These are phyloP conservation scores for Percina caprodes DNA, from an alignment of 2,113 vertebrate genomes.

Conservation along the genomic window DNA sequence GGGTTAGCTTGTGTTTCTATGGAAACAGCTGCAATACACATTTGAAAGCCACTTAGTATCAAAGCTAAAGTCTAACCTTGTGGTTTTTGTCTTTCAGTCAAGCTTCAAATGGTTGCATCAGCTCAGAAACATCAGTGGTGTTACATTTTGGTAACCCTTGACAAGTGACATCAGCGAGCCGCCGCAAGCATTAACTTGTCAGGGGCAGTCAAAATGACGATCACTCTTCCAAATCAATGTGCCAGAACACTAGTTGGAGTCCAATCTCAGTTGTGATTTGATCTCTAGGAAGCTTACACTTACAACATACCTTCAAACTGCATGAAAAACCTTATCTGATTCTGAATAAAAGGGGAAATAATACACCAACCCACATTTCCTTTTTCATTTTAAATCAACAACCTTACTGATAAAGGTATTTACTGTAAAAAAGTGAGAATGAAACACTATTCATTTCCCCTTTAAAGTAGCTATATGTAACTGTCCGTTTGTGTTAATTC, in stretches of 20 bases:
- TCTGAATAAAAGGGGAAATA: not conserved
- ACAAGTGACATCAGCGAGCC: conserved; percentile 46
- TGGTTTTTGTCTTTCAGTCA: not conserved
- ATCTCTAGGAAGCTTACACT: not conserved
- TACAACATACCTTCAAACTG: not conserved
- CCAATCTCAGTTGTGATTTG: not conserved
- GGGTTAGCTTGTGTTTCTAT: not conserved
- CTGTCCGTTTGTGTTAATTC: too few species aligned
- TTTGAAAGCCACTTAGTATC: not conserved
- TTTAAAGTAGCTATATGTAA: too few species aligned
- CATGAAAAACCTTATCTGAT: not conserved
- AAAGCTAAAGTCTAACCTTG: not conserved
- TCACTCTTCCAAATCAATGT: conserved; percentile 46
- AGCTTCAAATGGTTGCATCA: conserved; percentile 10
- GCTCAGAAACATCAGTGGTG: conserved; percentile 33
- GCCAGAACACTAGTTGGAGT: conserved; percentile 27
- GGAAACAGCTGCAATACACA: not conserved
- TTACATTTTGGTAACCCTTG: conserved; percentile 43
- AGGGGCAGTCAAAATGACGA: conserved; percentile 20
- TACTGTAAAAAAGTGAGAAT: not conserved
- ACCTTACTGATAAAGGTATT: not conserved
- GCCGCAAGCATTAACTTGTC: conserved; percentile 61
- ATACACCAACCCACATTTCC: not conserved
- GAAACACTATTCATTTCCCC: not conserved
- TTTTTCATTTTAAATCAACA: not conserved